Evolutionary conservation across 1,140 invertebrate genomes (phyloP).

Genomic region (Hormaphis cornu): DNA sequence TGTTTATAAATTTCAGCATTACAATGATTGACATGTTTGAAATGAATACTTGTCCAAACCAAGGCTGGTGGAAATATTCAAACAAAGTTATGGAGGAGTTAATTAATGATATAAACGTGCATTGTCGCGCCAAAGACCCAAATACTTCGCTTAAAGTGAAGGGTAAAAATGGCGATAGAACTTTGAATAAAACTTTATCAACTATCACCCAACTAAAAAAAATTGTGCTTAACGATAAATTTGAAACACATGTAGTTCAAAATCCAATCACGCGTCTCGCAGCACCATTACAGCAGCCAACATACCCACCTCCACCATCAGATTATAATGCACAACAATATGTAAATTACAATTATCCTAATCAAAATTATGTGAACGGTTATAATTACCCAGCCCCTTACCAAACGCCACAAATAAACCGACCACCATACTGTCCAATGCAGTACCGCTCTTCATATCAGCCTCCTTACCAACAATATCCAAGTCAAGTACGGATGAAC

Average conservation of each 20-base stretch:
- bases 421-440: conserved; percentile 20
- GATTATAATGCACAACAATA: neutral
- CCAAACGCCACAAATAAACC: conserved; percentile 6
- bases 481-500: neutral
- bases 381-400: conserved; percentile 11
- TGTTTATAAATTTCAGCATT: conserved; percentile 20
- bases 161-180: conserved; percentile 17
- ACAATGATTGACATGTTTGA: conserved; percentile 29
- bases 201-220: conserved; percentile 28
- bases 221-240: conserved; percentile 5
- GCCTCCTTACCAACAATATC: conserved; percentile 8
- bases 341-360: conserved; percentile 3
- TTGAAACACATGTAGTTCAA: neutral
- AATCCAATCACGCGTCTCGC: conserved; percentile 13
- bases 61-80: conserved; percentile 17
- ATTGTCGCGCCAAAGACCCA: conserved; percentile 10
- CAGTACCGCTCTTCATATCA: conserved; percentile 17
- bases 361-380: conserved; percentile 16
- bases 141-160: conserved; percentile 17
- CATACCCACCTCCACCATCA: neutral
- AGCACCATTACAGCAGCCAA: neutral
- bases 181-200: conserved; percentile 13
- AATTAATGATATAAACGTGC: conserved; percentile 12
- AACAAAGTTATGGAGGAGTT: conserved; percentile 24
- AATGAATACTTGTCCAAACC: conserved; percentile 1